Evolutionary conservation across 2,888 invertebrate genomes (phyloP).

Genomic region (Rhogogaster chlorosoma): DNA sequence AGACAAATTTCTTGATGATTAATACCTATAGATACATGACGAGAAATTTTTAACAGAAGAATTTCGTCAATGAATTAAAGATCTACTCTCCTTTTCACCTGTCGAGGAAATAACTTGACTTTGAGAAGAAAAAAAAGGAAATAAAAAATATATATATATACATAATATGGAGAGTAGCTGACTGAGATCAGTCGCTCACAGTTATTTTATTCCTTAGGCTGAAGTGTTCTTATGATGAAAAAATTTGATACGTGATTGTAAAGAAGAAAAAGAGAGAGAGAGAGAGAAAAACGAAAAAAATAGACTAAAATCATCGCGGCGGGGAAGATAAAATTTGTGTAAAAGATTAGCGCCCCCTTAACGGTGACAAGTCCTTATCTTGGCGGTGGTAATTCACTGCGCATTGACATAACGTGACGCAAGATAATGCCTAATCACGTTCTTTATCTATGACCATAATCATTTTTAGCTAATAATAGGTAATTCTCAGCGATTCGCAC

Average conservation of each 20-base stretch:
- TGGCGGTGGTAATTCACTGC: neutral
- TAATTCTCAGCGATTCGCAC: neutral
- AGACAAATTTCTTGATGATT: neutral
- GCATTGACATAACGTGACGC: slow-evolving; percentile 19
- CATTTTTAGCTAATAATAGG: neutral
- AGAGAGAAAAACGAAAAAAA: neutral
- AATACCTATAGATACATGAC: neutral
- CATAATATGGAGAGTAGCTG: neutral
- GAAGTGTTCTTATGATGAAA: neutral
- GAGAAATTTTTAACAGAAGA: neutral
- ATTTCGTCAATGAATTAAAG: neutral
- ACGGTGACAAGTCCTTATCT: slow-evolving; percentile 19
- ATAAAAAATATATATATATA: neutral
- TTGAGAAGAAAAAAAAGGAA: neutral
- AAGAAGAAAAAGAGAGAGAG: neutral
- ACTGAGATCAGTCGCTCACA: neutral
- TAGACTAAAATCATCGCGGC: neutral
- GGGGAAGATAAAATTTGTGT: neutral
- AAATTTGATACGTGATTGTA: neutral
- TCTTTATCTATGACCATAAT: neutral
- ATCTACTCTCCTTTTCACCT: neutral
- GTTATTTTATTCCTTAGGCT: neutral
- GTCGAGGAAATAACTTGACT: neutral
- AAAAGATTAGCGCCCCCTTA: neutral
- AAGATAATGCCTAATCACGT: slow-evolving; percentile 1